A percentile compares a stretch with the other conserved stretches of the same genome.
phyloP scores from a whole-genome alignment of 2,888 invertebrate species.

The Acronicta alni region DNA sequence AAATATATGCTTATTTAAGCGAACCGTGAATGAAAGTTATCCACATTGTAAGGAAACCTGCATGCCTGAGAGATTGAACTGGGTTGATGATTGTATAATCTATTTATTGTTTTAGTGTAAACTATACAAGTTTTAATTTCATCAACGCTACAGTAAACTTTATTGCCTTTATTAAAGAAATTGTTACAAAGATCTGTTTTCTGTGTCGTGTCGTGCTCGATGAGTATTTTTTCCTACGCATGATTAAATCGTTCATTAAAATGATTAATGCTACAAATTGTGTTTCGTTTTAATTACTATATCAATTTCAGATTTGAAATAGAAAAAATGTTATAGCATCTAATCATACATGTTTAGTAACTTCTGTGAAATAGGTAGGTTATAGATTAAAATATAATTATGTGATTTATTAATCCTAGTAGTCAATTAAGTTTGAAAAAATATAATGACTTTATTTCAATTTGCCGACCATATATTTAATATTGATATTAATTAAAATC shows the following conservation, averaged over 20 bases:
- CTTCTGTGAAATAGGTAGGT: constrained; percentile 37
- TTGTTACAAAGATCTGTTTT: constrained; percentile 27
- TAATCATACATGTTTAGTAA: constrained; percentile 36
- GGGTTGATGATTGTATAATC: constrained; percentile 15
- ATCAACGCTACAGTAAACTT: constrained; percentile 38
- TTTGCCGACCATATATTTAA: constrained; percentile 9
- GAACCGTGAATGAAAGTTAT: too few species aligned
- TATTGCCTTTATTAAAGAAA: constrained; percentile 38
- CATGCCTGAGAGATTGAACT: too few species aligned
- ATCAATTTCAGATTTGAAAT: constrained; percentile 35
- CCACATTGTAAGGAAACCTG: too few species aligned
- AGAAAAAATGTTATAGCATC: constrained; percentile 17
- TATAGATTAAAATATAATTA: constrained; percentile 30
- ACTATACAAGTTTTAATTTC: constrained; percentile 46
- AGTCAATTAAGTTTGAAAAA: constrained; percentile 31
- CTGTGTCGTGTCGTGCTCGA: constrained; percentile 28
- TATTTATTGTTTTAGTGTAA: constrained; percentile 35
- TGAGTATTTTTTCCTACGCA: constrained; percentile 18
- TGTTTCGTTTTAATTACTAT: constrained; percentile 47
- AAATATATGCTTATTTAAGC: too few species aligned
- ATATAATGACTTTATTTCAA: constrained; percentile 24
- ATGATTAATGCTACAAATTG: constrained; percentile 41
- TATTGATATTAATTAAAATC: constrained; percentile 6
- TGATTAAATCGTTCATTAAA: constrained; percentile 34
- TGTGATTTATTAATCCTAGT: constrained; percentile 38